A percentile compares a stretch with the other conserved stretches of the same genome.
Conservation (phyloP, 2,797 vertebrate genomes). For the Parauchenoglanis ngamensis region DNA sequence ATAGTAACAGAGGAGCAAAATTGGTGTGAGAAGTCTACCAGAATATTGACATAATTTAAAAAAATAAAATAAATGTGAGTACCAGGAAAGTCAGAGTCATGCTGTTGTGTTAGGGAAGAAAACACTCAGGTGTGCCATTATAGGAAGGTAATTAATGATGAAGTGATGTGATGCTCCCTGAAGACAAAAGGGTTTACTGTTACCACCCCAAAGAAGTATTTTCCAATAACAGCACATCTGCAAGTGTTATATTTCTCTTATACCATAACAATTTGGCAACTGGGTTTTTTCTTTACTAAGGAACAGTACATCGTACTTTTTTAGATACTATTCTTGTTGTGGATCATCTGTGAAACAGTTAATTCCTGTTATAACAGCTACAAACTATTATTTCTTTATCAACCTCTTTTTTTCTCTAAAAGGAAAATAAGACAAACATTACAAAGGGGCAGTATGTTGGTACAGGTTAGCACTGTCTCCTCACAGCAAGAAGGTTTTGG, state of each 20-base stretch:
- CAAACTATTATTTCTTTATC: neutral
- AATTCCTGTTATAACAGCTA: constrained; percentile 33
- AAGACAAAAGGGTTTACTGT: neutral
- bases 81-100: neutral
- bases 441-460: neutral
- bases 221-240: neutral
- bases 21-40: neutral
- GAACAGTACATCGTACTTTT: neutral
- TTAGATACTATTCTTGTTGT: neutral
- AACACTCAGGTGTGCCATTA: neutral
- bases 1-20: neutral
- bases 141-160: neutral
- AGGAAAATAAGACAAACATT: neutral
- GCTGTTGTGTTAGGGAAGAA: neutral
- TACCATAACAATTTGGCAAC: neutral
- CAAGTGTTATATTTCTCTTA: neutral
- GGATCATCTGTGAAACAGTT: neutral
- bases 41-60: neutral
- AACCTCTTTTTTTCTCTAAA: neutral
- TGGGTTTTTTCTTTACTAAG: neutral
- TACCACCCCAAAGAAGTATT: neutral
- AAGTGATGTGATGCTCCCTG: neutral
- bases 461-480: too few species aligned
- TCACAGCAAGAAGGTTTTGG: too few species aligned
- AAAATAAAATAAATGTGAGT: neutral